Evolutionary conservation across 2,797 vertebrate species (phyloP).

Genomic region (Eremophila alpestris): DNA sequence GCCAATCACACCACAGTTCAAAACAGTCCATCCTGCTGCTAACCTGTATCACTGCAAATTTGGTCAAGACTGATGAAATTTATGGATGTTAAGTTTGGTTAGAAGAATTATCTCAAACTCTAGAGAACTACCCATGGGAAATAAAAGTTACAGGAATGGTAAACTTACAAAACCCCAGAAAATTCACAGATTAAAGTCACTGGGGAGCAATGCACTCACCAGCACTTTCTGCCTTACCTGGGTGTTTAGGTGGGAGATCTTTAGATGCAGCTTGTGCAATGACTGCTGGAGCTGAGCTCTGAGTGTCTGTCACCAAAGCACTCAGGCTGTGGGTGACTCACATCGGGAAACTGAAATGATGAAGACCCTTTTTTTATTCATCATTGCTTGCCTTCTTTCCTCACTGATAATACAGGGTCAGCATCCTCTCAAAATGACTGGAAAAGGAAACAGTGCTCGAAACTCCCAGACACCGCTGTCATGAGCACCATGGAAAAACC

Average conservation of each 20-base stretch:
- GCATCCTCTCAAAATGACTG: neutral
- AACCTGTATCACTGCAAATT: rapidly evolving
- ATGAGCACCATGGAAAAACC: slow-evolving; percentile 20
- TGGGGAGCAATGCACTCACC: neutral
- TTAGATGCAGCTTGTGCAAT: neutral
- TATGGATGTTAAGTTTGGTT: neutral
- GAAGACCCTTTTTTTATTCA: neutral
- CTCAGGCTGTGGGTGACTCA: neutral
- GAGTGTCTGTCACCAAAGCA: neutral
- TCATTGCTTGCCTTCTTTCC: neutral
- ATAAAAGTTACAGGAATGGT: neutral
- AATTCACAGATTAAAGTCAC: neutral
- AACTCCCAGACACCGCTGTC: neutral
- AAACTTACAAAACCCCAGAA: neutral
- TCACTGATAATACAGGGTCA: neutral
- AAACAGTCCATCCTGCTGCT: neutral
- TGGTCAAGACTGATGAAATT: neutral
- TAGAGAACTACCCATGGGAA: neutral
- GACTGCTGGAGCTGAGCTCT: neutral
- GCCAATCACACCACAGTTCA: neutral
- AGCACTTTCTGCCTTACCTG: neutral
- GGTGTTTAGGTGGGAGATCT: neutral
- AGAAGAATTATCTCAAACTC: neutral
- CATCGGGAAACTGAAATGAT: neutral
- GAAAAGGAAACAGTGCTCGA: neutral